A percentile compares a stretch with the other conserved stretches of the same genome.
phyloP scores from a whole-genome alignment of 1,140 invertebrate genomes.

The Drosophila jambulina region DNA sequence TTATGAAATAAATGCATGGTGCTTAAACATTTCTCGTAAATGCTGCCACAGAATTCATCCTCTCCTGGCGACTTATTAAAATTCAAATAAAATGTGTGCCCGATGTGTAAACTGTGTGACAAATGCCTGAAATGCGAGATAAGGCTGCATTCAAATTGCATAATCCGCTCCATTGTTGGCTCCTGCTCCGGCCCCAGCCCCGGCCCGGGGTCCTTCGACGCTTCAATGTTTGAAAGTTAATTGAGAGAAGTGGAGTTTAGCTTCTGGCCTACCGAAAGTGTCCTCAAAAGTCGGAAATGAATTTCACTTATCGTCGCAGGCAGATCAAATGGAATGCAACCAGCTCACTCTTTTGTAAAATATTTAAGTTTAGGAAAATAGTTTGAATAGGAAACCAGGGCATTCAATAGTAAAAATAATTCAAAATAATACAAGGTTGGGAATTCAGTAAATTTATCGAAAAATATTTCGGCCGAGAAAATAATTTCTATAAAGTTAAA shows the following conservation, averaged over 20 bases:
- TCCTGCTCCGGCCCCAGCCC: not conserved
- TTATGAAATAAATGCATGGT: conserved; percentile 34
- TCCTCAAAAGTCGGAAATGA: conserved; percentile 26
- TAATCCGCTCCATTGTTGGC: conserved; percentile 37
- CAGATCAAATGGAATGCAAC: conserved; percentile 26
- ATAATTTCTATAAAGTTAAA: not conserved
- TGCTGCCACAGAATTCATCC: not conserved
- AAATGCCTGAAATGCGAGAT: conserved; percentile 45
- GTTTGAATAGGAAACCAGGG: not conserved
- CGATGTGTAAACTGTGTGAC: conserved; percentile 36
- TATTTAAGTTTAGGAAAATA: conserved; percentile 2
- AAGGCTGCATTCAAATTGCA: conserved; percentile 42
- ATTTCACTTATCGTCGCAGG: conserved; percentile 28
- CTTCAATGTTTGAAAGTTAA: conserved; percentile 28
- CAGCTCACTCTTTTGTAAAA: conserved; percentile 3
- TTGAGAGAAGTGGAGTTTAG: conserved; percentile 34
- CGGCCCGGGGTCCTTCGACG: not conserved
- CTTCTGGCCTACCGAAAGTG: conserved; percentile 11
- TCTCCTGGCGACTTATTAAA: conserved; percentile 28
- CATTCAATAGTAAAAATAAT: not conserved
- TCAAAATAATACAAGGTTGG: not conserved
- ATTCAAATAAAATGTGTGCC: conserved; percentile 47
- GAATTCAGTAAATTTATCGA: not conserved
- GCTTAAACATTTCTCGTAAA: conserved; percentile 1
- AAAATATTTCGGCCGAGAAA: not conserved